Evolutionary conservation across 2,113 vertebrate genomes (phyloP).

Genomic region (Sciurus niger): DNA sequence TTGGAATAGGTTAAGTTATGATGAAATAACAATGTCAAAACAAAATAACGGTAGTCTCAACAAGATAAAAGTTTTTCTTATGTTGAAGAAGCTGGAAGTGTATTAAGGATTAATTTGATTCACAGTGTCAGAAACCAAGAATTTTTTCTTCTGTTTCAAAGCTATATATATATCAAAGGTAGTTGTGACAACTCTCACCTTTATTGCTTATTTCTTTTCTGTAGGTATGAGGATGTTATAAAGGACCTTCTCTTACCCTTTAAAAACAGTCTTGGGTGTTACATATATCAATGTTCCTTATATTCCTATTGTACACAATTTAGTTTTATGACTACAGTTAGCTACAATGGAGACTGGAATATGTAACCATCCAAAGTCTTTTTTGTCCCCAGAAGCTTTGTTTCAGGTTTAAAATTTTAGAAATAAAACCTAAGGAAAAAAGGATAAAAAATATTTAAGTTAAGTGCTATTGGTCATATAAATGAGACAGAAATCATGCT

Average conservation of each 20-base stretch:
- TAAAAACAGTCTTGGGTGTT: background rate
- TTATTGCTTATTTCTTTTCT: background rate
- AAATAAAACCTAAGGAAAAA: background rate
- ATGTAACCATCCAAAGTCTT: background rate
- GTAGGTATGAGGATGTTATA: background rate
- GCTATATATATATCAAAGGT: background rate
- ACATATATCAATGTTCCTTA: background rate
- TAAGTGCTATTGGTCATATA: background rate
- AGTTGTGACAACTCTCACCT: rapidly evolving
- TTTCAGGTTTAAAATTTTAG: background rate
- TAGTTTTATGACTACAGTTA: background rate
- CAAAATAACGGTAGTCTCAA: background rate
- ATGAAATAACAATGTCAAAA: background rate
- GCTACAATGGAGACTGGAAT: background rate
- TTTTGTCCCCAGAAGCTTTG: background rate
- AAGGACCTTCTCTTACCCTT: rapidly evolving
- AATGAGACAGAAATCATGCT: background rate
- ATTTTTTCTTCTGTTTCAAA: background rate
- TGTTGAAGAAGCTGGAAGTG: background rate
- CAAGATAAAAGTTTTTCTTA: background rate
- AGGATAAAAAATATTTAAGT: background rate
- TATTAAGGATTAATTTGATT: background rate
- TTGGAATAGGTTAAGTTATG: background rate
- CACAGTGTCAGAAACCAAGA: background rate
- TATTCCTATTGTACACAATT: background rate